Evolutionary conservation across 2,888 invertebrate genomes (phyloP).

Genomic region (Caenorhabditis sp.): DNA sequence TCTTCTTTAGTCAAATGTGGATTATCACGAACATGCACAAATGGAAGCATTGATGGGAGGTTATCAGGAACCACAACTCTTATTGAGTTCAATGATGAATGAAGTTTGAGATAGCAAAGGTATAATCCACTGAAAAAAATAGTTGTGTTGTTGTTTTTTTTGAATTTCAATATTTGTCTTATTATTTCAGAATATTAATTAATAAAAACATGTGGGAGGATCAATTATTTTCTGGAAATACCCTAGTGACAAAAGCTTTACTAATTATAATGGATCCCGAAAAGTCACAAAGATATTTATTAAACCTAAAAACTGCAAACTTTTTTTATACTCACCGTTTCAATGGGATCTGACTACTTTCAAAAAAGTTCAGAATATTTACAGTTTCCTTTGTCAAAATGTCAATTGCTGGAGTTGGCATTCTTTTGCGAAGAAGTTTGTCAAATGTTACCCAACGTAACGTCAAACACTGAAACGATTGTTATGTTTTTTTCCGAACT

Average conservation of each 20-base stretch:
- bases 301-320: neutral
- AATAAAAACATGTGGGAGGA: no score
- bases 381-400: slow-evolving; percentile 86
- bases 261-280: no score
- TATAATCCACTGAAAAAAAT: slow-evolving; percentile 79
- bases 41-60: slow-evolving; percentile 92
- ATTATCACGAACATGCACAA: slow-evolving; percentile 90
- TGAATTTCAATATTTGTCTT: no score
- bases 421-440: slow-evolving; percentile 80
- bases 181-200: no score
- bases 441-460: slow-evolving; percentile 90
- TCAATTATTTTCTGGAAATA: no score
- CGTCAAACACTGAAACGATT: slow-evolving; percentile 83
- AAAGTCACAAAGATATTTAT: no score
- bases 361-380: slow-evolving; percentile 79
- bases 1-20: slow-evolving; percentile 92
- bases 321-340: slow-evolving; percentile 74
- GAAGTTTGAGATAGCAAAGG: slow-evolving; percentile 93
- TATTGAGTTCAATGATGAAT: slow-evolving; percentile 78
- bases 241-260: no score
- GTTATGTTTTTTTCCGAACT: neutral
- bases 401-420: slow-evolving; percentile 77
- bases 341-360: slow-evolving; percentile 84
- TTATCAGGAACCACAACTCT: slow-evolving; percentile 86
- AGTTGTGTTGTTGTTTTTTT: neutral